Evolutionary conservation across 2,888 invertebrate genomes (phyloP), one percentile per base, ranked within the genome.

Genomic region (Orthosia incerta): DNA sequence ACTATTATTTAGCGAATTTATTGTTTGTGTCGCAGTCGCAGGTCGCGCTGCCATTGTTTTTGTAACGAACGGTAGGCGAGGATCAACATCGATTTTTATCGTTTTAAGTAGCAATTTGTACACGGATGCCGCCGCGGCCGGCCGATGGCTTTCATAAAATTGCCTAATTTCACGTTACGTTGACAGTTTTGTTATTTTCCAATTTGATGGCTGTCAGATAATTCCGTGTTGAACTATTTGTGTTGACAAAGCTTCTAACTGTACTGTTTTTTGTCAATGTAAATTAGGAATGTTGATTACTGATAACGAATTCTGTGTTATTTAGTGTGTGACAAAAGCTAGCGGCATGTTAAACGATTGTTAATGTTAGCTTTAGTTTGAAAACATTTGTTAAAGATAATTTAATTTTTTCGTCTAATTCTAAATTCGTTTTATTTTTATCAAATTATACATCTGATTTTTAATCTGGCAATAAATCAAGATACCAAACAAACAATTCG

Each of bases 1-100:
- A 95, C 96, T 95, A 96, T 96, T 95, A 96, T 95, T 94, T 94
- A 93, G 93, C 92, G 92, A 91, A 95, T 96, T 96, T 96, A 96
- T 96, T 92, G 94, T 84, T 86, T 83, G 80, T 80, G 81, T 82
- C 39, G 39, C 39, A 9, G 85, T 85, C 86, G 85, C 84, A 82
- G 67, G 84, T 86, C 84, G 85, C 81, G 83, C 23, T 78, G 73
- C 76, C 84, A 90, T 91, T 92, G 92, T 93, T 89, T 89, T 87
- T 88, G 87, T 86, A 78, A 50, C 77, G 76, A 77, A 75, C 87
- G 82, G 82, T 82, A 82, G 84, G 83, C 76, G 76, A 78, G 81
- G 66, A 82, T 76, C 74, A 63, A 79, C 82, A 83, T 84, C 82
- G 89, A 91, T 92, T 84, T 83, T 85, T 90, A 92, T 93, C 93